These are phyloP conservation scores for Tapirus indicus DNA, from an alignment of 2,797 vertebrate species.

Conservation along the genomic window DNA sequence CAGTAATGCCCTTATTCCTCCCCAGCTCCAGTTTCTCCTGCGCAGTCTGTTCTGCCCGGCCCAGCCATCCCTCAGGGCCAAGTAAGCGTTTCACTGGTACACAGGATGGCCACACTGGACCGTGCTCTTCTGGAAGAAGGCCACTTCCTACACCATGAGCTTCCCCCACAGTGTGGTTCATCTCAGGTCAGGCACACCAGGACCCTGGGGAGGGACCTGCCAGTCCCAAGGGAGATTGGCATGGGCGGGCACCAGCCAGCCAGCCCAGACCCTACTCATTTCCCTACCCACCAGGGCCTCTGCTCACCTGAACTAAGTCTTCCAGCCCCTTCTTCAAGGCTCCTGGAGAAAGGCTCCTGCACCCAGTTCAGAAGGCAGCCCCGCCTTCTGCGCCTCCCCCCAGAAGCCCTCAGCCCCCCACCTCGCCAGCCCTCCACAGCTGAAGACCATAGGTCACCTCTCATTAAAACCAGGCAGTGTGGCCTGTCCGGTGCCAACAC, in stretches of 20 bases:
- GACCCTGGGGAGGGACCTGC: neutral
- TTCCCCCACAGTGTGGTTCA: neutral
- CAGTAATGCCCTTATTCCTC: accelerated
- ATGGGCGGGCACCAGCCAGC: too few relatives aligned
- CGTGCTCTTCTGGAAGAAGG: neutral
- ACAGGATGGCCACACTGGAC: accelerated
- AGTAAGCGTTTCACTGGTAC: accelerated
- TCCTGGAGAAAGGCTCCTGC: neutral
- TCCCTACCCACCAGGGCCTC: neutral
- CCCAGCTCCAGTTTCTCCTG: neutral
- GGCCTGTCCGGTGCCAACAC: neutral
- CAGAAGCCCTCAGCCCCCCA: accelerated
- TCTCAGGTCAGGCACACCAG: neutral
- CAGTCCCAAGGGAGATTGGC: neutral
- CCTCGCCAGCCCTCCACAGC: neutral
- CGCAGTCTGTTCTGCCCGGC: neutral
- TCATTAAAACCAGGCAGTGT: neutral
- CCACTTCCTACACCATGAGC: neutral
- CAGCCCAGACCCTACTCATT: too few relatives aligned
- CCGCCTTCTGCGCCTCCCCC: neutral
- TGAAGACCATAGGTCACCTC: neutral
- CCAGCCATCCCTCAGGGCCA: neutral
- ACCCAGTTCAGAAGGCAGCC: neutral
- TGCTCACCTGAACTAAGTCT: neutral
- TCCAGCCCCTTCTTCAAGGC: neutral